Base-by-base conservation (phyloP, 2,113 vertebrate species). In the Pampusana beccarii region DNA sequence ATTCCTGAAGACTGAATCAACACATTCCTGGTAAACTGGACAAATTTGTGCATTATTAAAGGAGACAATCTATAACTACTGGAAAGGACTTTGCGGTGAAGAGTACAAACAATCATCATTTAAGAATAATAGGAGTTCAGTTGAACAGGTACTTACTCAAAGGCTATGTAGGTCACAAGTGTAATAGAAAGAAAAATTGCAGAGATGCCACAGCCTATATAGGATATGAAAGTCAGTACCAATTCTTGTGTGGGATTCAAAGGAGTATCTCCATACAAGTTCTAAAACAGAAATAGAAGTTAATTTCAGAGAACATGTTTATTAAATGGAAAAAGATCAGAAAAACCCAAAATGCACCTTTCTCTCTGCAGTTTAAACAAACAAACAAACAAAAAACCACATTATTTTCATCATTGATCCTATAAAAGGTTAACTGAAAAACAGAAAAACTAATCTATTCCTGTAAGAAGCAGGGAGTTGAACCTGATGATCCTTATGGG, bases 141-240 rank as follows among this genome's bases (percentile, higher is more conserved):
- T 11, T 54, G 54, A 95, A 38, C 17, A 44, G 69, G 50, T 98
- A 98, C 99, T 98, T 97, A 99, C 99, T 98, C 98, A 97, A 99
- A 99, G 18, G 96, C 97, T 90, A 99, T 95, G 95, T 99, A 99
- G 34, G 99, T 99, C 91, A 99, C 94, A 58, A 99, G 97, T 56
- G 99, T 99, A 94, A 99, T 61, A 18, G 98, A 98, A 51, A 99
- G 98, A 95, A 99, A 99, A 95, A 99, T 97, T 61, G 98, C 97
- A 26, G 99, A 99, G 90, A 99, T 93, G 25, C 99, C 99, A 97
- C 99, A 99, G 88, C 99, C 99, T 84, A 99, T 99, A 75, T 98
- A 99, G 1, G 99, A 99, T 97, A 99, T 99, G 97, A 99, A 99
- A 38, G 98, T 99, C 58, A 99, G 98, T 72, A 99, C 98, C 84